These are phyloP conservation scores for Heliocidaris erythrogramma DNA, from an alignment of 35 echinoderm and acorn worm genomes.

Conservation along the genomic window DNA sequence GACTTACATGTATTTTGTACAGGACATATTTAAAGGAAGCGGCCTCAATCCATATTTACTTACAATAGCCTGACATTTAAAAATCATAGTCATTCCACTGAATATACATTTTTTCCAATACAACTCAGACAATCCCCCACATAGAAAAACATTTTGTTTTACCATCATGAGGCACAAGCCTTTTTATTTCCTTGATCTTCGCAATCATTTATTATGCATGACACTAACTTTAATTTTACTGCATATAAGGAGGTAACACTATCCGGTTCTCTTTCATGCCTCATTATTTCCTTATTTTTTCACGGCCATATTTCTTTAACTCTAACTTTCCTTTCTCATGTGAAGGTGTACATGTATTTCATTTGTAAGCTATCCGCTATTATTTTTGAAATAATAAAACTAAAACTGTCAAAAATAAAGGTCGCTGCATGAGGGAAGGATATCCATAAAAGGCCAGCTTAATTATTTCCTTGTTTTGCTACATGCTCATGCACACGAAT, in stretches of 20 bases:
- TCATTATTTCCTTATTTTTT: constrained; percentile 18
- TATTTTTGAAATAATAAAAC: no score
- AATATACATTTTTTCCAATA: no score
- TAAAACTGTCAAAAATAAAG: no score
- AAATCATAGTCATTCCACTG: no score
- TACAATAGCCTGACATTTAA: no score
- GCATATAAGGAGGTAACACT: neutral
- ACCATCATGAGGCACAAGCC: neutral
- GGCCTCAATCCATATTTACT: no score
- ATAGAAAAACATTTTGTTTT: neutral
- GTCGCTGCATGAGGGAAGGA: no score
- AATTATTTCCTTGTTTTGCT: neutral
- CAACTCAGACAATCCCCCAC: neutral
- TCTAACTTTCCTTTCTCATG: no score
- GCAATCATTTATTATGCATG: neutral
- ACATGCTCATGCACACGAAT: neutral
- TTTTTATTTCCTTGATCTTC: neutral
- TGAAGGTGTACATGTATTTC: no score
- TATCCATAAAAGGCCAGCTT: neutral
- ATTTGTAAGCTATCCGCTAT: no score
- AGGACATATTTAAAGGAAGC: no score
- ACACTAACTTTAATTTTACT: neutral
- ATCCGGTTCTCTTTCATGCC: neutral
- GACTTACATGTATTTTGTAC: no score
- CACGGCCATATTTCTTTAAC: neutral